Conservation (phyloP, 1,140 invertebrate genomes). For the Arctopsyche grandis region DNA sequence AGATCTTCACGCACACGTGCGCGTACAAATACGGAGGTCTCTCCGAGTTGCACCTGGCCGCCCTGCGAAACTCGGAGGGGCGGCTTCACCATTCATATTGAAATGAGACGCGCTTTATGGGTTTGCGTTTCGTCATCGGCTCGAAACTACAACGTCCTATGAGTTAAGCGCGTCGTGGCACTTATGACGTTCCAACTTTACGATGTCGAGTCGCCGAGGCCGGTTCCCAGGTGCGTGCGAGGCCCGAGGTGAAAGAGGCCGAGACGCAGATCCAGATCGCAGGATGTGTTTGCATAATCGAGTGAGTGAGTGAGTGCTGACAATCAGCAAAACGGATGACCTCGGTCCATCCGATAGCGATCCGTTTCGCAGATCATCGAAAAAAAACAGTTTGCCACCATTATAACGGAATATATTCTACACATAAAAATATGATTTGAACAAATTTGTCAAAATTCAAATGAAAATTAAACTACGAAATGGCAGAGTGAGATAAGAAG, state of each 20-base stretch:
- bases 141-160: slow-evolving; percentile 15
- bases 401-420: no score
- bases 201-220: slow-evolving; percentile 23
- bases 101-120: slow-evolving; percentile 54
- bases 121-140: slow-evolving; percentile 41
- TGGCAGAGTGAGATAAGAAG: no score
- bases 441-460: no score
- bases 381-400: no score
- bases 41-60: slow-evolving; percentile 46
- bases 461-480: no score
- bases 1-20: not conserved
- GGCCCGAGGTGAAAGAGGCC: not conserved
- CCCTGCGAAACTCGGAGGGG: slow-evolving; percentile 42
- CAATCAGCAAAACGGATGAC: not conserved
- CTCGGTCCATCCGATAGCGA: not conserved
- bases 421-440: no score
- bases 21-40: not conserved
- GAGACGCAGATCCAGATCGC: slow-evolving; percentile 15
- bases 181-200: slow-evolving; percentile 12
- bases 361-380: no score
- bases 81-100: slow-evolving; percentile 52
- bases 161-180: slow-evolving; percentile 22
- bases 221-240: slow-evolving; percentile 42
- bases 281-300: slow-evolving; percentile 8
- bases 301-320: not conserved